These are phyloP conservation scores for Conomelus anceps DNA, from an alignment of 2,888 invertebrate species.

Conservation along the genomic window DNA sequence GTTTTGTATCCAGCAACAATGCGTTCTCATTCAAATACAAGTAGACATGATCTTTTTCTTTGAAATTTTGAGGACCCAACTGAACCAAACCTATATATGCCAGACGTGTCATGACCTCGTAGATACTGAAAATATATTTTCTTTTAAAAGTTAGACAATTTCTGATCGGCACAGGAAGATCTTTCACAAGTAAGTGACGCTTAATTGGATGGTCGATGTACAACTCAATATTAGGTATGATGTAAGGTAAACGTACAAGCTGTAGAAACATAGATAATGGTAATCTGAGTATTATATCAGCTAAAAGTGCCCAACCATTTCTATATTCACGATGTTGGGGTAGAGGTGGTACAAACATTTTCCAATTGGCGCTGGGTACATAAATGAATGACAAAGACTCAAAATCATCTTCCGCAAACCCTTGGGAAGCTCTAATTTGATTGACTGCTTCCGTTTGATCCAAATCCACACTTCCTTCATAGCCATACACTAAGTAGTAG, in stretches of 20 bases:
- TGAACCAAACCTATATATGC: constrained; percentile 62
- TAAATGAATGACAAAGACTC: constrained; percentile 47
- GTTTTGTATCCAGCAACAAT: constrained; percentile 57
- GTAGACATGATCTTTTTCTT: constrained; percentile 60
- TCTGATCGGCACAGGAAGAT: constrained; percentile 49
- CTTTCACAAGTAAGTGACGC: constrained; percentile 55
- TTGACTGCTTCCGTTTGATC: constrained; percentile 37
- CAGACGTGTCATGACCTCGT: constrained; percentile 51
- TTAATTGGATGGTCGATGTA: constrained; percentile 60
- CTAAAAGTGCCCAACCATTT: constrained; percentile 60
- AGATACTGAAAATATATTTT: constrained; percentile 50
- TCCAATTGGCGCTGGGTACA: constrained; percentile 54
- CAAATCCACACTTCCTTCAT: constrained; percentile 41
- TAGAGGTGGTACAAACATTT: constrained; percentile 64
- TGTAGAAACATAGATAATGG: constrained; percentile 65
- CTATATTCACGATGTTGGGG: constrained; percentile 51
- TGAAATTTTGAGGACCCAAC: constrained; percentile 55
- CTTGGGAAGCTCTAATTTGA: constrained; percentile 36
- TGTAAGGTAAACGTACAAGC: constrained; percentile 53
- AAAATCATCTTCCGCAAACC: constrained; percentile 42
- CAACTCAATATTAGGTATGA: constrained; percentile 50
- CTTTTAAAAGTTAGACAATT: constrained; percentile 29
- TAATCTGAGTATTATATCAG: constrained; percentile 60
- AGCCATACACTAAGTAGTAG: constrained; percentile 59
- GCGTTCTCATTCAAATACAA: constrained; percentile 59